These are phyloP conservation scores for Acholoe squamosa DNA, from an alignment of 2,888 invertebrate species.

Conservation along the genomic window DNA sequence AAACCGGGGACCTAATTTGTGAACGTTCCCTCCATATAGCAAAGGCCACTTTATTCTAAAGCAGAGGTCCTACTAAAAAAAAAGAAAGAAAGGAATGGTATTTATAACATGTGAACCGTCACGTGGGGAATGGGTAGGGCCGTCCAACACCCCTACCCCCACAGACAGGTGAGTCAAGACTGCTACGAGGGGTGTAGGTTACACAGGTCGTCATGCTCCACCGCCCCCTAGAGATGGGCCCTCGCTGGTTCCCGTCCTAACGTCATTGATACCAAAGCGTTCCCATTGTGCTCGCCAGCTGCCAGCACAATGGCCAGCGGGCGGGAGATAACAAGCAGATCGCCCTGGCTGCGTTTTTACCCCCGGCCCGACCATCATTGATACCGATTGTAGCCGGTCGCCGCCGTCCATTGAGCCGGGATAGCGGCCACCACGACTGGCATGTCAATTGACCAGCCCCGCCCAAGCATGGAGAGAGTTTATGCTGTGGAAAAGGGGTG, in stretches of 20 bases:
- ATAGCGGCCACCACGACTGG: not conserved
- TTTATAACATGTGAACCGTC: not conserved
- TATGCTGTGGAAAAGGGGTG: not conserved
- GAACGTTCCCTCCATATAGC: too few relatives aligned
- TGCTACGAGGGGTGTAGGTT: not conserved
- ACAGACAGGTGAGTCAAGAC: not conserved
- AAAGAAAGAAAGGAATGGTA: not conserved
- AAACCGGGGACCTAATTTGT: too few relatives aligned
- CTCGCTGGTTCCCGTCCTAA: conserved; percentile 21
- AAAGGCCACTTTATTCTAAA: too few relatives aligned
- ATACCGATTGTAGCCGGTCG: conserved; percentile 56
- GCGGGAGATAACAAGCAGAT: conserved; percentile 49
- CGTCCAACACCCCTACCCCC: not conserved
- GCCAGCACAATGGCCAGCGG: conserved; percentile 33
- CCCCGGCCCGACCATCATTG: not conserved
- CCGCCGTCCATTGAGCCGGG: not conserved
- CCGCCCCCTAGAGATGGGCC: not conserved
- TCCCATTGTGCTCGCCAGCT: conserved; percentile 50
- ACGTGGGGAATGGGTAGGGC: not conserved
- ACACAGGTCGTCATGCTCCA: conserved; percentile 29
- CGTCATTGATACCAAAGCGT: conserved; percentile 55
- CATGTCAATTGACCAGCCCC: not conserved
- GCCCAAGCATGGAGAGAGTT: not conserved
- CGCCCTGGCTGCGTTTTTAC: conserved; percentile 39
- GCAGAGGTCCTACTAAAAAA: too few relatives aligned